These are phyloP conservation scores for Rhodophaea formosa DNA, from an alignment of 2,888 invertebrate species.

Conservation along the genomic window DNA sequence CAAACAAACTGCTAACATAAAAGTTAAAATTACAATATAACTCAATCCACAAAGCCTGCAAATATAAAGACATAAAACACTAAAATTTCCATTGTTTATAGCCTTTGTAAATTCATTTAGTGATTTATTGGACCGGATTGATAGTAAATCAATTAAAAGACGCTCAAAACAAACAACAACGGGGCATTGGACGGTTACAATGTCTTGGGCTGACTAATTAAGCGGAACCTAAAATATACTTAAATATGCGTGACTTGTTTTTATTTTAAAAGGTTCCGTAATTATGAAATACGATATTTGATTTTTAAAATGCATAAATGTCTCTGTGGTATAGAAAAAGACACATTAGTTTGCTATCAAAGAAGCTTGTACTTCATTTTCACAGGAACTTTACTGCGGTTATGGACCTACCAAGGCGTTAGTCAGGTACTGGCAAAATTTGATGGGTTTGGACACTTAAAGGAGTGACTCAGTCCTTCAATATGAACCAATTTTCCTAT, in stretches of 20 bases:
- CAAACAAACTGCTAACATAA: not conserved
- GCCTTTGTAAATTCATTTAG: slow-evolving; percentile 6
- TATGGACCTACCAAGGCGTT: no score
- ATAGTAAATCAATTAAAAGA: slow-evolving; percentile 28
- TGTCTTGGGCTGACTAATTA: slow-evolving; percentile 57
- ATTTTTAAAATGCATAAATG: no score
- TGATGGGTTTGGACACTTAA: no score
- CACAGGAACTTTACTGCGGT: no score
- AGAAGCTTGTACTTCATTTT: no score
- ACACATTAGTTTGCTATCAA: no score
- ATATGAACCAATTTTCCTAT: no score
- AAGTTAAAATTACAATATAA: not conserved
- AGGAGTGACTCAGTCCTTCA: no score
- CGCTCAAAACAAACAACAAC: slow-evolving; percentile 33
- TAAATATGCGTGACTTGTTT: slow-evolving; percentile 24
- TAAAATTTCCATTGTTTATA: slow-evolving; percentile 7
- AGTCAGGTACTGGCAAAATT: no score
- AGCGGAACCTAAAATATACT: slow-evolving; percentile 53
- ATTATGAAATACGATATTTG: no score
- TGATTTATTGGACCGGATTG: slow-evolving; percentile 9
- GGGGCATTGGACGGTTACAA: slow-evolving; percentile 27
- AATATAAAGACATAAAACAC: slow-evolving; percentile 10
- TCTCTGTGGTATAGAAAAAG: no score
- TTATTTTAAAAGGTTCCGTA: not conserved
- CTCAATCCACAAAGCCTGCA: not conserved